Evolutionary conservation across 2,888 invertebrate genomes (phyloP).

Genomic region (Scaptomyza parva): DNA sequence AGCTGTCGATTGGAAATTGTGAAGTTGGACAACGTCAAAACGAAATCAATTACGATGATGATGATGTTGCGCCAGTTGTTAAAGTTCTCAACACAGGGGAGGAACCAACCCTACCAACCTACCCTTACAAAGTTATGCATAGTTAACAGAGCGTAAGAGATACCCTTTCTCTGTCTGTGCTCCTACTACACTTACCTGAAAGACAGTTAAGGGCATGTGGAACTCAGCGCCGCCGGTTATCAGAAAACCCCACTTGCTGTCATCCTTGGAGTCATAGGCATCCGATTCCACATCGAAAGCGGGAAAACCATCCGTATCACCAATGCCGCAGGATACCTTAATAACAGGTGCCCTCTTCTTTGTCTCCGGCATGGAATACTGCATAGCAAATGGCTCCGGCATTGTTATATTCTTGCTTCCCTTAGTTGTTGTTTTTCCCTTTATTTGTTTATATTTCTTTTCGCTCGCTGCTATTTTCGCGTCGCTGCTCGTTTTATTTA

Average conservation of each 20-base stretch:
- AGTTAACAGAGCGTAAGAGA: slow-evolving; percentile 19
- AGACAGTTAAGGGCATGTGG: slow-evolving; percentile 85
- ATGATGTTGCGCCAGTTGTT: slow-evolving; percentile 20
- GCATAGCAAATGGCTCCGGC: slow-evolving; percentile 77
- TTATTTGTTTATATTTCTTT: slow-evolving; percentile 43
- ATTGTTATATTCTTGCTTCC: slow-evolving; percentile 53
- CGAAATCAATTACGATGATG: slow-evolving; percentile 1
- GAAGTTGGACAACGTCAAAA: slow-evolving; percentile 20
- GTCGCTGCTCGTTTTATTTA: slow-evolving; percentile 52
- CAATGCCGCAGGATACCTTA: slow-evolving; percentile 83
- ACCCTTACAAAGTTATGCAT: slow-evolving; percentile 18
- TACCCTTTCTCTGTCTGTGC: slow-evolving; percentile 25
- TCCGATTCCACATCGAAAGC: slow-evolving; percentile 84
- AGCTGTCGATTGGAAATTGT: slow-evolving; percentile 41
- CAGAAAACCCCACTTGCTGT: slow-evolving; percentile 85
- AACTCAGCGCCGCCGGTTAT: slow-evolving; percentile 85
- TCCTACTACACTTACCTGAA: slow-evolving; percentile 79
- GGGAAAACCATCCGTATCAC: slow-evolving; percentile 84
- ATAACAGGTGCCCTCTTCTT: slow-evolving; percentile 81
- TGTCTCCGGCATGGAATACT: slow-evolving; percentile 78
- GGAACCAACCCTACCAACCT: neutral
- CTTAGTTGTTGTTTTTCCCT: slow-evolving; percentile 3
- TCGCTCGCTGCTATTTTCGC: slow-evolving; percentile 39
- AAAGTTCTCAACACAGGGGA: slow-evolving; percentile 18
- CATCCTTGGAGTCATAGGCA: slow-evolving; percentile 82